Conservation (phyloP, 2,888 invertebrate species). For the Tipula confusa region DNA sequence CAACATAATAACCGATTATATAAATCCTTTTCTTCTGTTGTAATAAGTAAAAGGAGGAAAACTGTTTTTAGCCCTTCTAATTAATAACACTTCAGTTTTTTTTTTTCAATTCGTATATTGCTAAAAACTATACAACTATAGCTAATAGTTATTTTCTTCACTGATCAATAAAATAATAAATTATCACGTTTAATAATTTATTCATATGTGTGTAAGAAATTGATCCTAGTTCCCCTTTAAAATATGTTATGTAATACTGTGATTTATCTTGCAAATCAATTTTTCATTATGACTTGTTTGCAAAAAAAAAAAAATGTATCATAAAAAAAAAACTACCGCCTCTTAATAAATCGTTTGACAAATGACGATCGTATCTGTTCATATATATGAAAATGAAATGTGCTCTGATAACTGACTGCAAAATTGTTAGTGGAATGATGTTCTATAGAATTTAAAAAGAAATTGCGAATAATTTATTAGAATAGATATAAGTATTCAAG, state of each 20-base stretch:
- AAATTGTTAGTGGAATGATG: no score
- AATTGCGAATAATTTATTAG: slow-evolving; percentile 9
- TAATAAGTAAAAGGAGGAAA: background rate
- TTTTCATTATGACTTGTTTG: slow-evolving; percentile 3
- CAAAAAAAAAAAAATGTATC: background rate
- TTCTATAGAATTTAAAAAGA: background rate
- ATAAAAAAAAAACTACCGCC: slow-evolving; percentile 10
- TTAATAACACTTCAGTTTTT: background rate
- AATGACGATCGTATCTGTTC: background rate
- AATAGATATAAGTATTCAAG: background rate
- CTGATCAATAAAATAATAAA: background rate
- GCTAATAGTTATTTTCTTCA: background rate
- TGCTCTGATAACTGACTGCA: background rate
- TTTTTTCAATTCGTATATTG: background rate
- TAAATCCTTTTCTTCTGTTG: background rate
- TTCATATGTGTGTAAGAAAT: background rate
- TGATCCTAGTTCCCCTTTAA: background rate
- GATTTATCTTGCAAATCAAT: background rate
- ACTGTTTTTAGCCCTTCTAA: background rate
- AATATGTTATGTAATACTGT: background rate
- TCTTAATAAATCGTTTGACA: slow-evolving; percentile 3
- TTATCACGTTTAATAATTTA: slow-evolving; percentile 9
- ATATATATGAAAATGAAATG: background rate
- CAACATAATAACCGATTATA: no score
- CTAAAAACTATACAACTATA: background rate